Conservation (phyloP, 1,140 invertebrate species). For the Parapsyche elsis region DNA sequence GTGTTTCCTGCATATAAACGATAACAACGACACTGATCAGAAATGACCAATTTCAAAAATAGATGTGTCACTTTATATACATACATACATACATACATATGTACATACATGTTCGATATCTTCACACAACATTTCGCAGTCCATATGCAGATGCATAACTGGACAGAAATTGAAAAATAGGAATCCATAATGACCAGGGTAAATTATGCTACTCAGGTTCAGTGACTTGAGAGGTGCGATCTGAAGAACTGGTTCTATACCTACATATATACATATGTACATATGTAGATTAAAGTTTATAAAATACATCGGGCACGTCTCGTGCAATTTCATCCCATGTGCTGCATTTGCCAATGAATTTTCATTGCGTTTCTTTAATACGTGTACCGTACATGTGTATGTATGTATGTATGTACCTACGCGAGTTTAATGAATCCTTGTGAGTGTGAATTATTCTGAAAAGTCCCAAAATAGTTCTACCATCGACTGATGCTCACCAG, state of each 20-base stretch:
- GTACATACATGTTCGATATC: too few relatives aligned
- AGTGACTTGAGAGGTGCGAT: slow-evolving; percentile 4
- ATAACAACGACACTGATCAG: background rate
- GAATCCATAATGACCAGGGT: background rate
- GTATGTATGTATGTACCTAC: too few relatives aligned
- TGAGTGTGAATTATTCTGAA: background rate
- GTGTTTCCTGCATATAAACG: background rate
- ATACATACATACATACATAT: too few relatives aligned
- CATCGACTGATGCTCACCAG: too few relatives aligned
- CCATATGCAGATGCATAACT: background rate
- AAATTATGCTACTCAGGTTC: background rate
- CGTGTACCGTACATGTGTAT: background rate
- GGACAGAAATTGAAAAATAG: slow-evolving; percentile 1
- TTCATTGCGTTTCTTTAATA: too few relatives aligned
- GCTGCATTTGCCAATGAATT: too few relatives aligned
- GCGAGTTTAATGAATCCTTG: too few relatives aligned
- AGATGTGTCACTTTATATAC: background rate
- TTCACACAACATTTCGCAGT: background rate
- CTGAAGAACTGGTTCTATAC: slow-evolving; percentile 5
- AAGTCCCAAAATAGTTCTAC: background rate
- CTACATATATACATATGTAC: too few relatives aligned
- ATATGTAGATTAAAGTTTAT: background rate
- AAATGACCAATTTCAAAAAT: background rate
- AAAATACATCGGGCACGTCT: too few relatives aligned
- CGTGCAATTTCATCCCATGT: too few relatives aligned